Conservation (phyloP, 2,888 invertebrate genomes). For the Hypselothyrea guttata region DNA sequence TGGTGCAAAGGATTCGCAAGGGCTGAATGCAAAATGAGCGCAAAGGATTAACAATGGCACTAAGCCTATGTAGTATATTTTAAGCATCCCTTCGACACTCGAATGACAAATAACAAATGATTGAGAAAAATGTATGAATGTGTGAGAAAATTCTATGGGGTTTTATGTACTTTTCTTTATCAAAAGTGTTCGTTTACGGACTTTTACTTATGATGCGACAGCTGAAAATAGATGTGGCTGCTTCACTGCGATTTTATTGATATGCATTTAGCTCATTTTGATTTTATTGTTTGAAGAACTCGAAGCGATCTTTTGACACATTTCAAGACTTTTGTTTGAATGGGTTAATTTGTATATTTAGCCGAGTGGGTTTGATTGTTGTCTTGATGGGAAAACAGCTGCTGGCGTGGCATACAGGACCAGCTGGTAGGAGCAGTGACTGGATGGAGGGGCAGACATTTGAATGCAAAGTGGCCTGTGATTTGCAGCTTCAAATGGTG, state of each 20-base stretch:
- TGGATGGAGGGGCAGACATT: background rate
- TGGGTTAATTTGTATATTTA: constrained; percentile 77
- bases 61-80: constrained; percentile 17
- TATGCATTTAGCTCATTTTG: constrained; percentile 58
- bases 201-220: constrained; percentile 57
- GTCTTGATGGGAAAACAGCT: background rate
- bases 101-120: constrained; percentile 58
- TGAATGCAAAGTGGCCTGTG: constrained; percentile 17
- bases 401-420: background rate
- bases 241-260: constrained; percentile 51
- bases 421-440: too few species aligned
- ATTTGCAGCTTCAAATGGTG: constrained; percentile 15
- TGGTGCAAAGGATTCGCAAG: constrained; percentile 49
- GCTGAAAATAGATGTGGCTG: constrained; percentile 49
- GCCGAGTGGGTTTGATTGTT: constrained; percentile 24
- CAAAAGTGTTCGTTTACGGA: constrained; percentile 20
- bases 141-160: constrained; percentile 39
- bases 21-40: constrained; percentile 66
- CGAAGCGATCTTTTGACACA: constrained; percentile 64
- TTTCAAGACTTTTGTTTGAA: constrained; percentile 60
- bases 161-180: constrained; percentile 48
- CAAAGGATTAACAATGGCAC: constrained; percentile 58
- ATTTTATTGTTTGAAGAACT: constrained; percentile 48
- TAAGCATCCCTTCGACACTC: constrained; percentile 28
- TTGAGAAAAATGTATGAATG: constrained; percentile 37